These are phyloP conservation scores for Stenurella melanura DNA, from an alignment of 2,888 invertebrate genomes.

Conservation along the genomic window DNA sequence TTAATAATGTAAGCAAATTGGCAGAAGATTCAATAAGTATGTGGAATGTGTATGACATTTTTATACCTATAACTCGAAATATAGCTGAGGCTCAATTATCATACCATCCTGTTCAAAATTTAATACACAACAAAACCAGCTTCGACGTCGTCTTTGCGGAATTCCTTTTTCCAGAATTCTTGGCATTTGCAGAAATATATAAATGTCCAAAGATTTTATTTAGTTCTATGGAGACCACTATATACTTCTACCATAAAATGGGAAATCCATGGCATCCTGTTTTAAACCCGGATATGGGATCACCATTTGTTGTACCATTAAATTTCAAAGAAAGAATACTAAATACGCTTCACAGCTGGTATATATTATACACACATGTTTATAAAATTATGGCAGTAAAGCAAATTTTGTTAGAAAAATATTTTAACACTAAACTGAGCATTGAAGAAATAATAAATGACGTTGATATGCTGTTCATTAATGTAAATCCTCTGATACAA, in stretches of 20 bases:
- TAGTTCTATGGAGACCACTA: conserved; percentile 46
- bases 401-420: background rate
- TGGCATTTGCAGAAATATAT: conserved; percentile 54
- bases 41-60: background rate
- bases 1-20: background rate
- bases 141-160: conserved; percentile 60
- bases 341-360: conserved; percentile 42
- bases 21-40: background rate
- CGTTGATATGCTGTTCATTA: background rate
- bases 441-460: background rate
- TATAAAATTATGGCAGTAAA: background rate
- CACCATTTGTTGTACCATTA: conserved; percentile 52
- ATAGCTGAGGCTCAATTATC: background rate
- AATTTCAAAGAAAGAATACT: conserved; percentile 67
- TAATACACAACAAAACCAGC: conserved; percentile 32
- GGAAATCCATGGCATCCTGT: conserved; percentile 48
- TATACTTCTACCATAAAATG: background rate
- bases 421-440: background rate
- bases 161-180: conserved; percentile 44
- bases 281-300: conserved; percentile 49
- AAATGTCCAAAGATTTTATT: conserved; percentile 54
- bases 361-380: background rate
- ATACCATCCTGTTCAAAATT: background rate
- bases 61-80: background rate
- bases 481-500: conserved; percentile 29